Evolutionary conservation across 2,113 vertebrate species (phyloP).

Genomic region (Stercorarius parasiticus): DNA sequence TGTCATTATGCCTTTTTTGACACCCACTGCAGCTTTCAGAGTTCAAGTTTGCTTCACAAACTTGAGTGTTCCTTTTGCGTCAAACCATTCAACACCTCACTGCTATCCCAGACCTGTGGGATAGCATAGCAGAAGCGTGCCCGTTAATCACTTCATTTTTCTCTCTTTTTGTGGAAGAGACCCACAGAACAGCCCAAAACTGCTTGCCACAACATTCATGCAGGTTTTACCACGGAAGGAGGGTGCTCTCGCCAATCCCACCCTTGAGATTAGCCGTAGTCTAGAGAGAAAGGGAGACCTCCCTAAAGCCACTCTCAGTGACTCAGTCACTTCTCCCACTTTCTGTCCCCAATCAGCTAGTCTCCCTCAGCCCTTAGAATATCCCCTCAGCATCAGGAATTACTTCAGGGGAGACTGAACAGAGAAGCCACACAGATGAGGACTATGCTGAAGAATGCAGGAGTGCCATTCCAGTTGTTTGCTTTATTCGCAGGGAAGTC

Average conservation of each 20-base stretch:
- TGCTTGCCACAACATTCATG: background rate
- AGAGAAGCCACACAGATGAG: background rate
- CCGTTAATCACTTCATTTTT: background rate
- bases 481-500: background rate
- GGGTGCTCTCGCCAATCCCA: background rate
- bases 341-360: background rate
- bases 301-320: background rate
- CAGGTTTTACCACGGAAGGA: background rate
- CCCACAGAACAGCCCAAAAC: background rate
- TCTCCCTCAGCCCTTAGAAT: background rate
- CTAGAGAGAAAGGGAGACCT: background rate
- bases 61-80: background rate
- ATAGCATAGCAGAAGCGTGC: background rate
- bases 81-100: background rate
- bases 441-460: background rate
- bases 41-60: background rate
- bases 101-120: background rate
- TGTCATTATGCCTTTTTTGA: background rate
- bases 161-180: background rate
- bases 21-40: background rate
- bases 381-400: background rate
- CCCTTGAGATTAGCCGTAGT: background rate
- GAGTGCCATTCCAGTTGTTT: no score
- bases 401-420: background rate
- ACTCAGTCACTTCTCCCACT: background rate